phyloP scores from a whole-genome alignment of 2,113 vertebrate genomes.

The Lasiurus borealis region DNA sequence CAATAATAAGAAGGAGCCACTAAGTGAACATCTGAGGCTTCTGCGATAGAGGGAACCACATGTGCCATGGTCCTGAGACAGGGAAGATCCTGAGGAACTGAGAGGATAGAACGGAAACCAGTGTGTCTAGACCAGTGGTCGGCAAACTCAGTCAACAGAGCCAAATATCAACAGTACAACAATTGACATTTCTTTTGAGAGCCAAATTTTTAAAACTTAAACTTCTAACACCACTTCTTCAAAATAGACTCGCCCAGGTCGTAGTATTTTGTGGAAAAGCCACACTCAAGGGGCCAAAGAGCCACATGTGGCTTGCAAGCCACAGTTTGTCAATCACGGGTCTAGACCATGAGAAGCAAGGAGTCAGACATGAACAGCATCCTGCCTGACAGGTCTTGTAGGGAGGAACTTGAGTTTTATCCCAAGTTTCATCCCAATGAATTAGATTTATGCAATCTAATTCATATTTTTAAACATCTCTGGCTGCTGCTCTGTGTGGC shows the following conservation, averaged over 20 bases:
- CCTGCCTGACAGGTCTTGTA: not conserved
- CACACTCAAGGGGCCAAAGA: no score
- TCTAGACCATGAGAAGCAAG: not conserved
- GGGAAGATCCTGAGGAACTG: not conserved
- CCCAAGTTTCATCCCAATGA: no score
- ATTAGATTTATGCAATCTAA: no score
- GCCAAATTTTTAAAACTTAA: no score
- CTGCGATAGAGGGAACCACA: rapidly evolving
- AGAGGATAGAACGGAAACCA: not conserved
- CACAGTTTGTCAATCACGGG: no score
- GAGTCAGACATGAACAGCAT: not conserved
- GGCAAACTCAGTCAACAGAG: no score
- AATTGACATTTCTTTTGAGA: no score
- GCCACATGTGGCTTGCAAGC: no score
- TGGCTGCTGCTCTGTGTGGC: not conserved
- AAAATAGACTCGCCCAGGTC: no score
- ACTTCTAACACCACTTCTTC: no score
- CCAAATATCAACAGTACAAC: no score
- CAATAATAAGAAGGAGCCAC: not conserved
- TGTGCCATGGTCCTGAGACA: not conserved
- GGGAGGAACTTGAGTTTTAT: not conserved
- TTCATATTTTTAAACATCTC: not conserved
- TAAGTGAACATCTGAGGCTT: not conserved
- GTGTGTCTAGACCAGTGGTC: not conserved
- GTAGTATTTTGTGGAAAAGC: no score